These are phyloP conservation scores for Heteropelma amictum DNA, from an alignment of 2,888 invertebrate species.

Conservation along the genomic window DNA sequence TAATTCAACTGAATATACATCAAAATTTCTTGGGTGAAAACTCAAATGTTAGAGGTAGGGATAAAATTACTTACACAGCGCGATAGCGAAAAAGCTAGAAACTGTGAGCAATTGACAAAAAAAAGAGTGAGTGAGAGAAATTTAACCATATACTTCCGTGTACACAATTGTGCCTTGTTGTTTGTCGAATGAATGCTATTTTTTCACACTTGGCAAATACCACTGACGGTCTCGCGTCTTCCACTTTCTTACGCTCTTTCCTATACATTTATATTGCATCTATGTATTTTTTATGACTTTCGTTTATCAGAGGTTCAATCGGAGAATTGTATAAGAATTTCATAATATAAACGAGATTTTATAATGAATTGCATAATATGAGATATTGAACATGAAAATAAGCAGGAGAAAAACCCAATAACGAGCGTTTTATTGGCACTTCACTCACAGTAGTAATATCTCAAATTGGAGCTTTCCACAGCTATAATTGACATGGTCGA, in stretches of 20 bases:
- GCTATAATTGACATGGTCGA: background rate
- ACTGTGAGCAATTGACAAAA: background rate
- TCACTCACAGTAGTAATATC: too few species aligned
- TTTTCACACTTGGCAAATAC: background rate
- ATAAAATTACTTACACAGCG: too few species aligned
- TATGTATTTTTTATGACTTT: too few species aligned
- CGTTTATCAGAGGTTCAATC: too few species aligned
- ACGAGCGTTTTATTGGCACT: background rate
- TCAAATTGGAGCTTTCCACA: constrained; percentile 6
- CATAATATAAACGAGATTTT: background rate
- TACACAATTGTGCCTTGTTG: background rate
- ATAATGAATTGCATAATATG: constrained; percentile 6
- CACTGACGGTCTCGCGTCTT: background rate
- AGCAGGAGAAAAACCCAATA: constrained; percentile 13
- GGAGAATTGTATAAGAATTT: background rate
- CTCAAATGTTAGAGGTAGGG: too few species aligned
- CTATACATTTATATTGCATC: background rate
- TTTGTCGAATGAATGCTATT: background rate
- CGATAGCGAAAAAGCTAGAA: background rate
- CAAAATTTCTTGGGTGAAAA: too few species aligned
- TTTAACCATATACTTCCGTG: background rate
- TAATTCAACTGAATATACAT: too few species aligned
- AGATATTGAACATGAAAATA: constrained; percentile 4
- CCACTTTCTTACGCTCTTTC: background rate
- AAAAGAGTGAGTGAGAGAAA: background rate